A percentile compares a stretch with the other conserved stretches of the same genome.
These are phyloP conservation scores for Ahaetulla prasina DNA, from an alignment of 2,113 vertebrate species.

Conservation along the genomic window DNA sequence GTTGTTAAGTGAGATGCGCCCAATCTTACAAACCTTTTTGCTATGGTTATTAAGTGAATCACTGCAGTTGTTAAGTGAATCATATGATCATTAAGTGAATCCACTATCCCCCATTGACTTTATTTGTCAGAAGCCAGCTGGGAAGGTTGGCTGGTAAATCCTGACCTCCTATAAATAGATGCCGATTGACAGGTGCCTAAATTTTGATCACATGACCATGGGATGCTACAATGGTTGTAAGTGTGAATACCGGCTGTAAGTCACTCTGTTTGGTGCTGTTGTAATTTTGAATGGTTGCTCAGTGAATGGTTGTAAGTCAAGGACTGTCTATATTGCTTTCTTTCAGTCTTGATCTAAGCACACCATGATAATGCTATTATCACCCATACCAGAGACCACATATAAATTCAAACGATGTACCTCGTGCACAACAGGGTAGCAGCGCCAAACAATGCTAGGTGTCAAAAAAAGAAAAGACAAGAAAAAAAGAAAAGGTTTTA, in stretches of 20 bases:
- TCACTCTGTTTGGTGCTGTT: background rate
- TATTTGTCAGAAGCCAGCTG: background rate
- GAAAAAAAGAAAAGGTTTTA: constrained; percentile 20
- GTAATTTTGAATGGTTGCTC: background rate
- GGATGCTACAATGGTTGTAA: background rate
- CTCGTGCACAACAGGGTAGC: constrained; percentile 87
- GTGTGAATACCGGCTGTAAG: background rate
- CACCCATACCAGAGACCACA: accelerated
- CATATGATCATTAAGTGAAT: background rate
- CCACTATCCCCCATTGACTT: background rate
- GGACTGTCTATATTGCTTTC: background rate
- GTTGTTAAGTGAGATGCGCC: too few species aligned
- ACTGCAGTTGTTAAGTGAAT: background rate
- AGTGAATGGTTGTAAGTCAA: background rate
- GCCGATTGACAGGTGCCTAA: background rate
- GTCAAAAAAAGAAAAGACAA: constrained; percentile 34
- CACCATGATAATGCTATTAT: background rate
- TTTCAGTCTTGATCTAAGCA: accelerated
- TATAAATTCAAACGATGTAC: constrained; percentile 58
- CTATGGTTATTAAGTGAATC: background rate
- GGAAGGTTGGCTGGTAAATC: background rate
- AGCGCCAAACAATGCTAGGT: constrained; percentile 85
- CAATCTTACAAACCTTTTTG: too few species aligned
- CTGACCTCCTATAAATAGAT: background rate
- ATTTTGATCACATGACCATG: background rate